phyloP scores from a whole-genome alignment of 2,113 vertebrate species.

The Procapra przewalskii region DNA sequence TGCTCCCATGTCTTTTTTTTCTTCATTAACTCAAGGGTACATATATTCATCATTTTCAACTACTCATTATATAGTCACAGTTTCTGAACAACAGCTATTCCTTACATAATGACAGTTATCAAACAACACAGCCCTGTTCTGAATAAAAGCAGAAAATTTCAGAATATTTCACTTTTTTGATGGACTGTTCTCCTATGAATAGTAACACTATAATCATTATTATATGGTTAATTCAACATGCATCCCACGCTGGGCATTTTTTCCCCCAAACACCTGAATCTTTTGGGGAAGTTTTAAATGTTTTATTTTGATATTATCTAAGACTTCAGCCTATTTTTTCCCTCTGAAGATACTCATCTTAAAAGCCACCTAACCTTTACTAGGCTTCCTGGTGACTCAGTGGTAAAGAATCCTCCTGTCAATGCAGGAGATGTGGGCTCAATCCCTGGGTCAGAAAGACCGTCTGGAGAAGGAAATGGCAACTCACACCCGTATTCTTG shows the following conservation, averaged over 20 bases:
- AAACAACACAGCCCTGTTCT: background rate
- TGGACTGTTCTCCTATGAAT: background rate
- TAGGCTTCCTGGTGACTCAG: background rate
- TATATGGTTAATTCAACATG: background rate
- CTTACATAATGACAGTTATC: background rate
- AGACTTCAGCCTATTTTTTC: background rate
- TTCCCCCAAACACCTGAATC: background rate
- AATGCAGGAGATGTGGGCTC: background rate
- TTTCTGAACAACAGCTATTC: background rate
- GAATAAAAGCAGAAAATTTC: background rate
- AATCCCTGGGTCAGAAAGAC: background rate
- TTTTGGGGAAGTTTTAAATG: background rate
- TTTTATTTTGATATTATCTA: background rate
- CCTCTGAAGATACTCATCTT: background rate
- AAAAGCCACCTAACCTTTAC: background rate
- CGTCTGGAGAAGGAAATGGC: background rate
- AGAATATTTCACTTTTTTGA: background rate
- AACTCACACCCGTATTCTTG: background rate
- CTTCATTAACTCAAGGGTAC: background rate
- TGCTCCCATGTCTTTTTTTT: background rate
- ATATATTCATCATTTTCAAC: constrained; percentile 3
- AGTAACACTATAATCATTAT: background rate
- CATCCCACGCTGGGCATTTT: background rate
- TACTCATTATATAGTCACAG: background rate
- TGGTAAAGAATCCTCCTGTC: background rate